Percentiles rank a stretch among this genome's conserved stretches.
Conservation (phyloP, 2,797 vertebrate species). For the Parauchenoglanis ngamensis region DNA sequence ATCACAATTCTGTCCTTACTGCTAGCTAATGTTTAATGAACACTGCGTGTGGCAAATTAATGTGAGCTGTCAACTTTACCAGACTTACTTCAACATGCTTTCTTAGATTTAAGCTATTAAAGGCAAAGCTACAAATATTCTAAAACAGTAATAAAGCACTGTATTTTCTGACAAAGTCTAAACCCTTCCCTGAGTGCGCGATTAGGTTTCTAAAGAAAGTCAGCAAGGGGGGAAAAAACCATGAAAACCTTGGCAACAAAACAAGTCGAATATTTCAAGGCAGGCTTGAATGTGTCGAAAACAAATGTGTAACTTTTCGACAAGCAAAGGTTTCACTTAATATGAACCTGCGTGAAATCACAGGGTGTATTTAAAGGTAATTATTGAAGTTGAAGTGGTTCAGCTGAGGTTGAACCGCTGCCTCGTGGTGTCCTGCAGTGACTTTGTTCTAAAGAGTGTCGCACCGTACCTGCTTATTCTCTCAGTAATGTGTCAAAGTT, state of each 20-base stretch:
- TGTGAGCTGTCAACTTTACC: too few species aligned
- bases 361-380: neutral
- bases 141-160: too few species aligned
- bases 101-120: too few species aligned
- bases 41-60: too few species aligned
- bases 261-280: neutral
- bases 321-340: neutral
- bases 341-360: neutral
- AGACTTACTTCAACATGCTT: too few species aligned
- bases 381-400: neutral
- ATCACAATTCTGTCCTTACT: too few species aligned
- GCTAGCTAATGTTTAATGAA: too few species aligned
- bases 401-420: neutral
- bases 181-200: neutral
- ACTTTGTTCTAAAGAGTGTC: neutral
- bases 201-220: neutral
- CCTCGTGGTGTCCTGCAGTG: neutral
- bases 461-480: too few species aligned
- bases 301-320: neutral
- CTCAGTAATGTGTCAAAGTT: neutral
- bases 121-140: too few species aligned
- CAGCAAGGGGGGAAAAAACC: too few species aligned
- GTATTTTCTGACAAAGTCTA: too few species aligned
- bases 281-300: neutral
- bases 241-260: neutral